A percentile compares a stretch with the other conserved stretches of the same genome.
Evolutionary conservation across 2,113 vertebrate genomes (phyloP).

Genomic region (Megalops atlanticus): DNA sequence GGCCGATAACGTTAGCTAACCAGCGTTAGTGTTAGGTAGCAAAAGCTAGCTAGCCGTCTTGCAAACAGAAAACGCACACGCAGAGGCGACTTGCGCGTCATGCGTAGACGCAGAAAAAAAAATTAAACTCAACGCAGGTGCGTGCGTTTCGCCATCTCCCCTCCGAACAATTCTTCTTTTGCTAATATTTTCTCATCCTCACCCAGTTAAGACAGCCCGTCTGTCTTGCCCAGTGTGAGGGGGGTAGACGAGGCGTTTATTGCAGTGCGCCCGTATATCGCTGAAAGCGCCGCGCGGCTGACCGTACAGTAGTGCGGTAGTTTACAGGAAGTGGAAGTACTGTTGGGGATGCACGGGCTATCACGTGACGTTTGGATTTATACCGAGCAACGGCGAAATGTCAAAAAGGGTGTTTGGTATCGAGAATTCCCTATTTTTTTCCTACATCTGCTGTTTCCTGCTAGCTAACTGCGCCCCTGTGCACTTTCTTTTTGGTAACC

Average conservation of each 20-base stretch:
- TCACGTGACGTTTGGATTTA: background rate
- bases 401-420: no score
- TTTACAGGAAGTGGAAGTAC: conserved; percentile 11
- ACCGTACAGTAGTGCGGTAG: background rate
- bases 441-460: no score
- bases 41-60: background rate
- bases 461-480: background rate
- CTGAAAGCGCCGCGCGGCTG: background rate
- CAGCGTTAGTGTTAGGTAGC: background rate
- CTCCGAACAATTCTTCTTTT: background rate
- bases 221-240: background rate
- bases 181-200: background rate
- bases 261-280: background rate
- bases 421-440: no score
- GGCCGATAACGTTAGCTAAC: background rate
- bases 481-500: background rate
- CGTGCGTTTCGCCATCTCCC: background rate
- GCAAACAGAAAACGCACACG: background rate
- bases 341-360: background rate
- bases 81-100: background rate
- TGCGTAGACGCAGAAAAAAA: background rate
- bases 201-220: background rate
- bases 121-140: background rate
- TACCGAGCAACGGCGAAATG: background rate
- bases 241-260: background rate